Base-by-base conservation (phyloP, 2,888 invertebrate genomes). In the Eupithecia dodoneata region DNA sequence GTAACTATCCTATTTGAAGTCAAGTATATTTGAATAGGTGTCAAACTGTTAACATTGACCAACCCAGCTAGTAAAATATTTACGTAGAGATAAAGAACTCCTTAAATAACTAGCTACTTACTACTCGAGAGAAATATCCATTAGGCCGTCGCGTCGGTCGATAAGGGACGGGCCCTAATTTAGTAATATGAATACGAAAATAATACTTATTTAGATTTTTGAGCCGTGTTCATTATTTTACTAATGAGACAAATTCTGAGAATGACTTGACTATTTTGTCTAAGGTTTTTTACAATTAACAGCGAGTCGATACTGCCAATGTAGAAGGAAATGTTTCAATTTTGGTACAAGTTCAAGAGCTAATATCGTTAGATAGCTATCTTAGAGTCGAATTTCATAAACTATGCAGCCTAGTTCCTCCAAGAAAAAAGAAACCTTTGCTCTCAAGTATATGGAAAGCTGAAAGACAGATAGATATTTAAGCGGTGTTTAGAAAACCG, bases 41-140 rank as follows among this genome's bases (percentile, higher is more conserved):
- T 18, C 2, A 63, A 59, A 63, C 18, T 18, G 55, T 59, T 9
- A 18, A 52, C 1, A n/a, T 52, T 55, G 55, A 10, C 10, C 63
- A 30, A 9, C 9, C n/a, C 55, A 18, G 18, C 12, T 59, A 18
- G 9, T 18, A 5, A 66, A n/a, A 42, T 15, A 42, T 42, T 65
- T 65, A 65, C 65, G 65, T 65, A 18, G 42, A 66, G 41, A 66
- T 66, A 42, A 66, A 66, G 41, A 42, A 59, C 15, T 66, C 42
- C 15, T 7, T 66, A 41, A 41, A 15, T 55, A 41, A 7, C 66
- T 66, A 42, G 15, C 7, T 66, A 66, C 30, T 42, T 15, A 87
- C 79, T 73, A 81, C 80, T 85, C 85, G 83, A 87, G 84, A 85
- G 83, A 18, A 18, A 85, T 81, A 81, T 85, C 83, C 55, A 18